These are phyloP conservation scores for Malurus elegans DNA, from an alignment of 2,113 vertebrate genomes.

Conservation along the genomic window DNA sequence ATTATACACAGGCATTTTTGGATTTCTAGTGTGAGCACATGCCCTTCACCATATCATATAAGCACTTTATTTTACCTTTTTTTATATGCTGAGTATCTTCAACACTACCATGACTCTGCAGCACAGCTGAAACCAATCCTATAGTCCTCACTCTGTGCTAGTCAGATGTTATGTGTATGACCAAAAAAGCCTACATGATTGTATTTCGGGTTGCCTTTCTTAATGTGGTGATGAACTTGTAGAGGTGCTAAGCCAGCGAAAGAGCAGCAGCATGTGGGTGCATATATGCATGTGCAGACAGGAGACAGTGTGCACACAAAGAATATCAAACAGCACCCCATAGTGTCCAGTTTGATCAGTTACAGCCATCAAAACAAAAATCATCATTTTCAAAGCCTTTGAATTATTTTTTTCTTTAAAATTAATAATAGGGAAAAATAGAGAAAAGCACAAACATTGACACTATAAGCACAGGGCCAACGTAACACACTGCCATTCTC, in stretches of 20 bases:
- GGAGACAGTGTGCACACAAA: neutral
- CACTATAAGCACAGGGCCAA: neutral
- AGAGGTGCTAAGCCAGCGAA: neutral
- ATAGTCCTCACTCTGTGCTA: slow-evolving; percentile 41
- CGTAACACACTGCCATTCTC: neutral
- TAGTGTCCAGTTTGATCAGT: neutral
- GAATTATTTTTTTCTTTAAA: neutral
- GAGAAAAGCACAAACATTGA: neutral
- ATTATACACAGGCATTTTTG: neutral
- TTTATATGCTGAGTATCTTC: neutral
- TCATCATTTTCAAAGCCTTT: neutral
- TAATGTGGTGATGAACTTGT: neutral
- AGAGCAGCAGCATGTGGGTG: neutral
- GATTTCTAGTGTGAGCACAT: neutral
- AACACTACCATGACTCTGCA: neutral
- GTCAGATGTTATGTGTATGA: slow-evolving; percentile 26
- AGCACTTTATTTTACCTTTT: neutral
- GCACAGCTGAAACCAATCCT: slow-evolving; percentile 1
- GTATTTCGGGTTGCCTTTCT: neutral
- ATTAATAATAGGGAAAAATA: neutral
- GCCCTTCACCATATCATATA: neutral
- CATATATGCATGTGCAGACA: rapidly evolving
- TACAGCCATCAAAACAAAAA: neutral
- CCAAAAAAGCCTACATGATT: slow-evolving; percentile 22
- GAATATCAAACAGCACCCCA: slow-evolving; percentile 35